These are phyloP conservation scores for Cataglyphis altisquamis DNA, from an alignment of 2,888 invertebrate genomes.

Conservation along the genomic window DNA sequence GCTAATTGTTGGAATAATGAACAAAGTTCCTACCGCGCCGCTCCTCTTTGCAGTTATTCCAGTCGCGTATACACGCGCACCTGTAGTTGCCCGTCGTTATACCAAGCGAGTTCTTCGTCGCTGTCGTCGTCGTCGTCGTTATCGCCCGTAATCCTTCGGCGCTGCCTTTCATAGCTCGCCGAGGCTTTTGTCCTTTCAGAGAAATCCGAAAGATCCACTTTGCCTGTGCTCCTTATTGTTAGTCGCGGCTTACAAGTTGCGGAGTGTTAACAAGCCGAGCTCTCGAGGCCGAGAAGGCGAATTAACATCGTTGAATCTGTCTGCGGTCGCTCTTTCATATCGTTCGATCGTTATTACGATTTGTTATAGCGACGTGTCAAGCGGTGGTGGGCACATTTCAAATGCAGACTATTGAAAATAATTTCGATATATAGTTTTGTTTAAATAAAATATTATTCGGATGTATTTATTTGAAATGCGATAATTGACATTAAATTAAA, in stretches of 20 bases:
- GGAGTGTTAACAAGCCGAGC: slow-evolving; percentile 65
- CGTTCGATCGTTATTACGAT: slow-evolving; percentile 44
- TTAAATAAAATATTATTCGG: background rate
- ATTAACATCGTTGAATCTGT: slow-evolving; percentile 36
- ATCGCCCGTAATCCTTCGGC: slow-evolving; percentile 62
- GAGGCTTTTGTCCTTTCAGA: slow-evolving; percentile 67
- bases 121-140: slow-evolving; percentile 38
- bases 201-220: slow-evolving; percentile 64
- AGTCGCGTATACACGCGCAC: slow-evolving; percentile 51
- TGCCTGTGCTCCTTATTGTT: slow-evolving; percentile 60
- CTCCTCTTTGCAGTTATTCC: slow-evolving; percentile 62
- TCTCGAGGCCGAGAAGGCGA: slow-evolving; percentile 22
- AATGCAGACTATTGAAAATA: background rate
- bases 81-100: slow-evolving; percentile 52
- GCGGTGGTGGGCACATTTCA: background rate
- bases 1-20: slow-evolving; percentile 80
- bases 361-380: slow-evolving; percentile 34
- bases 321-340: slow-evolving; percentile 31
- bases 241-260: slow-evolving; percentile 55
- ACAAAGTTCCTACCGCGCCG: slow-evolving; percentile 70
- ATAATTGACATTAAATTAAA: background rate
- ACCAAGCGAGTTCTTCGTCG: slow-evolving; percentile 24
- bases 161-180: slow-evolving; percentile 62
- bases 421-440: background rate
- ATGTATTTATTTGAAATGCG: background rate